Conservation (phyloP, 35 echinoderm and acorn worm genomes). For the Stichopus chloronotus region DNA sequence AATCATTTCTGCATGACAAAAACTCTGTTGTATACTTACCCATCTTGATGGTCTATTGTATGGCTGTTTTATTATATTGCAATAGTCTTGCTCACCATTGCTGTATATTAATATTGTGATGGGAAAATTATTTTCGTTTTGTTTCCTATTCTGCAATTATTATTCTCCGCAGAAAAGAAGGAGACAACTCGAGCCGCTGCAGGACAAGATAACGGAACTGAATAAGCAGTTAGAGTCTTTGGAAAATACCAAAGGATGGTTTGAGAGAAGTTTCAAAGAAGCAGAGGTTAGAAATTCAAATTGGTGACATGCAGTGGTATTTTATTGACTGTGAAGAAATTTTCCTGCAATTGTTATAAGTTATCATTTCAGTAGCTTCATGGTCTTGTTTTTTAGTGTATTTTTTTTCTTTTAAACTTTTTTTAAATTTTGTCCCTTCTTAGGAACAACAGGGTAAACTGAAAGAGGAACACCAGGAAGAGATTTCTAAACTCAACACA, state of each 20-base stretch:
- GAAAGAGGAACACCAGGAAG: conserved; percentile 64
- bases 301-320: no score
- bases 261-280: conserved; percentile 95
- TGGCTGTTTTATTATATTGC: no score
- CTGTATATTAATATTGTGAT: no score
- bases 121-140: no score
- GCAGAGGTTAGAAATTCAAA: conserved; percentile 73
- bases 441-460: conserved; percentile 75
- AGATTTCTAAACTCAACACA: conserved; percentile 58
- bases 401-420: background rate
- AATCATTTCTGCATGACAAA: no score
- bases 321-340: background rate
- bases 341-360: background rate
- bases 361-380: background rate
- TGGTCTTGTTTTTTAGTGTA: no score
- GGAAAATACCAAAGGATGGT: conserved; percentile 95
- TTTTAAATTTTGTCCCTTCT: conserved; percentile 11
- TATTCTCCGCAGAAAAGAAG: conserved; percentile 66
- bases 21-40: no score
- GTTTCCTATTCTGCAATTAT: background rate
- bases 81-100: no score
- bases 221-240: conserved; percentile 82
- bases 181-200: conserved; percentile 83
- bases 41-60: no score
- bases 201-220: conserved; percentile 74